phyloP scores from a whole-genome alignment of 2,888 invertebrate genomes.

The Drosophila colorata region DNA sequence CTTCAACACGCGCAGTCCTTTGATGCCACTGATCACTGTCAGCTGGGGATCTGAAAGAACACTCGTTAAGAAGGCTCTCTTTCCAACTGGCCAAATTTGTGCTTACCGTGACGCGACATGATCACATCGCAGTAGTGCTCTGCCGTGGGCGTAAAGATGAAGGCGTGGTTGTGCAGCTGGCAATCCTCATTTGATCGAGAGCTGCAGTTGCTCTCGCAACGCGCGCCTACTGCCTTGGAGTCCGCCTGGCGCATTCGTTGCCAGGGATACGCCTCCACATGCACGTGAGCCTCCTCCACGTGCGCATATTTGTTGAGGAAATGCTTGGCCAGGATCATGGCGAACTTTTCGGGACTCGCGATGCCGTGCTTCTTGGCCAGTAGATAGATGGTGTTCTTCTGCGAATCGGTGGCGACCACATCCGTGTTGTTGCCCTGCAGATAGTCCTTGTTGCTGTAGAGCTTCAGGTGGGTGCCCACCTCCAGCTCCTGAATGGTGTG shows the following conservation, averaged over 20 bases:
- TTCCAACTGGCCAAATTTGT: background rate
- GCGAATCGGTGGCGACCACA: constrained; percentile 93
- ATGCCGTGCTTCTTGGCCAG: constrained; percentile 92
- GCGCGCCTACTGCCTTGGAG: constrained; percentile 81
- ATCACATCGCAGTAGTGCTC: constrained; percentile 90
- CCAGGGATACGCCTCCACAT: constrained; percentile 92
- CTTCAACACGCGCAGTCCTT: constrained; percentile 90
- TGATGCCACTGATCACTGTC: constrained; percentile 89
- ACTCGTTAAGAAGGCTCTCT: too few relatives aligned
- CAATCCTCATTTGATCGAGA: constrained; percentile 70
- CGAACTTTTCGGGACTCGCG: constrained; percentile 91
- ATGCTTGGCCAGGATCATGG: constrained; percentile 90
- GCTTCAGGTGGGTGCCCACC: constrained; percentile 90
- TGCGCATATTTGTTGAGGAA: constrained; percentile 92
- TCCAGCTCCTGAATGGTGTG: constrained; percentile 92
- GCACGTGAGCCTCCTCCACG: constrained; percentile 89
- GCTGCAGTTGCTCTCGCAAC: constrained; percentile 13
- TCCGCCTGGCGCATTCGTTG: constrained; percentile 87
- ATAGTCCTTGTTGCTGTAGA: constrained; percentile 90
- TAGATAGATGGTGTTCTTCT: constrained; percentile 93
- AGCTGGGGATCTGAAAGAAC: constrained; percentile 85
- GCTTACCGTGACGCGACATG: constrained; percentile 89
- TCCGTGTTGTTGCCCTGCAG: constrained; percentile 89
- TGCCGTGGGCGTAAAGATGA: constrained; percentile 89
- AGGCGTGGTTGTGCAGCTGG: constrained; percentile 91